Percentiles rank a stretch among this genome's conserved stretches.
Conservation (phyloP, 2,113 vertebrate genomes). For the Lipotes vexillifer region DNA sequence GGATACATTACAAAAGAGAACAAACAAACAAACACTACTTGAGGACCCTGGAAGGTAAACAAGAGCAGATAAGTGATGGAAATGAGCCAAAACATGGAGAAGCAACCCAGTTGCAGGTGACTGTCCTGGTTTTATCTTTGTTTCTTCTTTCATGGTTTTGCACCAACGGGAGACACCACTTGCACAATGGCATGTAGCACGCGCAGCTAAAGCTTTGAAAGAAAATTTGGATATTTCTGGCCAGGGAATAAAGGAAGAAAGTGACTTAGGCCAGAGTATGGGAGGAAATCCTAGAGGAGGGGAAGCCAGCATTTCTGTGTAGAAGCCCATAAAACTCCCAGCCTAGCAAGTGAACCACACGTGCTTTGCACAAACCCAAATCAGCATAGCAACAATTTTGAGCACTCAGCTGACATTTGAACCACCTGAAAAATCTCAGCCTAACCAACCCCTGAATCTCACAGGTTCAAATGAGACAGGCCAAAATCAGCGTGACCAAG, state of each 20-base stretch:
- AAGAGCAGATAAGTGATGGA: accelerated
- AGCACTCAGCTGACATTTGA: not conserved
- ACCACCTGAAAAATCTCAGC: not conserved
- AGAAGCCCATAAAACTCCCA: not conserved
- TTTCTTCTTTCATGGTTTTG: not conserved
- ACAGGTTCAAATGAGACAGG: not conserved
- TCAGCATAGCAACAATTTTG: not conserved
- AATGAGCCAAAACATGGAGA: not conserved
- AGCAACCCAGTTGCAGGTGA: not conserved
- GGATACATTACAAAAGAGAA: not conserved
- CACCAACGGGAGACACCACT: not conserved
- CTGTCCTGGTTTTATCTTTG: not conserved
- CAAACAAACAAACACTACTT: not conserved
- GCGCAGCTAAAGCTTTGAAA: not conserved
- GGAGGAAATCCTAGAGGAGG: not conserved
- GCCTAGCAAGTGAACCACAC: accelerated
- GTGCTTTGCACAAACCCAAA: not conserved
- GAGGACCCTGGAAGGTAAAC: not conserved
- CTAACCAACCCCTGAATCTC: not conserved
- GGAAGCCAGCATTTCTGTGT: not conserved
- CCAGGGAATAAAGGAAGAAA: not conserved
- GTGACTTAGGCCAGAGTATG: not conserved
- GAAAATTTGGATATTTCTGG: not conserved
- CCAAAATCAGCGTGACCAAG: not conserved
- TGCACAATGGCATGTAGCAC: accelerated